These are phyloP conservation scores for Crax fasciolata DNA, from an alignment of 2,797 vertebrate genomes.

Conservation along the genomic window DNA sequence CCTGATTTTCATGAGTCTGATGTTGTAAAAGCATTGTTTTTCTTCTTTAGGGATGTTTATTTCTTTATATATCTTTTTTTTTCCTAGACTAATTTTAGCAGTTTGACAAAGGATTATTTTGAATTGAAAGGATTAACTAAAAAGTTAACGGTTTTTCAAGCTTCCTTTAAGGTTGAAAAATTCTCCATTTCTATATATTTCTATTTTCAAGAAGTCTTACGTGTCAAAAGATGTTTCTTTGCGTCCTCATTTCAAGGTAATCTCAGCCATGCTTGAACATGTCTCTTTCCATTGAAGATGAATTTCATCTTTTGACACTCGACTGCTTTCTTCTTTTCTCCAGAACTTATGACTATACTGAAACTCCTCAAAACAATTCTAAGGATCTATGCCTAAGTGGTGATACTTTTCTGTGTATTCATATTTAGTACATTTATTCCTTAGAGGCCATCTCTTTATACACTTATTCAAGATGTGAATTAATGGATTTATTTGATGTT, in stretches of 20 bases:
- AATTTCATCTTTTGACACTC: neutral
- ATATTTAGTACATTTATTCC: neutral
- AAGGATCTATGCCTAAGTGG: neutral
- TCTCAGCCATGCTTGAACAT: neutral
- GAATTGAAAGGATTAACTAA: too few species aligned
- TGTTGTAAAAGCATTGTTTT: neutral
- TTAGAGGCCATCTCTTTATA: neutral
- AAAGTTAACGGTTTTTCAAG: neutral
- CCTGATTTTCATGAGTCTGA: conserved; percentile 8
- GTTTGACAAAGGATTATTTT: neutral
- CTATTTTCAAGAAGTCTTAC: neutral
- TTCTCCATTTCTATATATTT: neutral
- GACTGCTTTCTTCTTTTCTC: neutral
- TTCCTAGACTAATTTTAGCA: neutral
- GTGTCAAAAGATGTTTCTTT: neutral
- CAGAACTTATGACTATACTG: neutral
- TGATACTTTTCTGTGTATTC: neutral
- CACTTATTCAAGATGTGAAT: neutral
- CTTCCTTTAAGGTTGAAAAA: neutral
- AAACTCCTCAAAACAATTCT: neutral
- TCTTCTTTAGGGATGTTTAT: neutral
- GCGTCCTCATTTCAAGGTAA: neutral
- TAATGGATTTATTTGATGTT: neutral
- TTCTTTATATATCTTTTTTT: rapidly evolving
- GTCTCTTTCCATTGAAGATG: neutral